Evolutionary conservation across 2,888 invertebrate species (phyloP), one percentile per base, ranked within the genome.

Genomic region (Mimas tiliae): DNA sequence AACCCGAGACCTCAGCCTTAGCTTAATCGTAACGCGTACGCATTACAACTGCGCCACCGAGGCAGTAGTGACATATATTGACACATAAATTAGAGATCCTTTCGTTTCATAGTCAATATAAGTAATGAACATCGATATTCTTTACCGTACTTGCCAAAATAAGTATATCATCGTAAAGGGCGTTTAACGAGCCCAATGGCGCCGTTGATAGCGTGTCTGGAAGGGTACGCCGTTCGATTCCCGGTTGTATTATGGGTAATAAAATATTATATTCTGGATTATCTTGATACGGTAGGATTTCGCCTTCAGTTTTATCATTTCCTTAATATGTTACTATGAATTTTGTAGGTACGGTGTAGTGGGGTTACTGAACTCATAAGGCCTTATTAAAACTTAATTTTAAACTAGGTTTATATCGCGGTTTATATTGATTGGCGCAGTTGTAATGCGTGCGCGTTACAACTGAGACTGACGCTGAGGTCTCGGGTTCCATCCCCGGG

Each of bases 151-250:
- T 58, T 42, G 58, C 58, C 58, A 58, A 58, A 58, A 19, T 12
- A n/a, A 58, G 38, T 58, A 34, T 33, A 58, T 19, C 16, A 55
- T 16, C 42, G 19, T 58, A 58, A 58, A 58, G 11, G 42, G 12
- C 38, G 11, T 58, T 58, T 58, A 42, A 58, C 58, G 58, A 58
- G 38, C 12, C 11, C 6, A 3, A 58, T 12, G 58, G 58, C 58
- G 58, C 58, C 58, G 38, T 42, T 19, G 58, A 58, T 58, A 12
- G 38, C 42, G 11, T 19, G 38, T 58, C 58, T 38, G 38, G 33
- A 27, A 53, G 53, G 55, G 58, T 58, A 58, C 58, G 19, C 4
- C 19, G 58, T 58, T 58, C 58, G 58, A 58, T 58, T 58, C 58
- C 42, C 58, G 58, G 58, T 38, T 42, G 58, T 38, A 55, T 58